phyloP scores from a whole-genome alignment of 2,888 invertebrate species.

The Auanema freiburgensis region DNA sequence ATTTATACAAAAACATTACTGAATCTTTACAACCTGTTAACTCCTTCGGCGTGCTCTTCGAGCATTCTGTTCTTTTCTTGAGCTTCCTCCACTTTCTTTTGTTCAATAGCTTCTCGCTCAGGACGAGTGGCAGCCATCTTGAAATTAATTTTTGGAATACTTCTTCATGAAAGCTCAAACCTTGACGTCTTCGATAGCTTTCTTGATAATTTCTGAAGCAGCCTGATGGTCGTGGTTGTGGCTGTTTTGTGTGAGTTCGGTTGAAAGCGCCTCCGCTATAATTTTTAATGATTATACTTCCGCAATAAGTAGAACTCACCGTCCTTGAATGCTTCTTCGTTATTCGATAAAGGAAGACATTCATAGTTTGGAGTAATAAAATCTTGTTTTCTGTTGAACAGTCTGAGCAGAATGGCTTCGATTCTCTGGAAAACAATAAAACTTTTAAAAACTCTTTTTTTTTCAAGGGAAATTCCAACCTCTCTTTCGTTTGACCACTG shows the following conservation, averaged over 20 bases:
- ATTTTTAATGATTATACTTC: too few relatives aligned
- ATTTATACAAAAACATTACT: neutral
- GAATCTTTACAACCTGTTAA: slow-evolving; percentile 21
- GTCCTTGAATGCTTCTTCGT: slow-evolving; percentile 18
- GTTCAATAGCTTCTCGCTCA: slow-evolving; percentile 17
- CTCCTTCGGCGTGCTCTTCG: slow-evolving; percentile 46
- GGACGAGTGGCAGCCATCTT: slow-evolving; percentile 19
- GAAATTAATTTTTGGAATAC: neutral
- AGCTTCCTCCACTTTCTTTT: slow-evolving; percentile 27
- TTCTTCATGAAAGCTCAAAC: slow-evolving; percentile 5
- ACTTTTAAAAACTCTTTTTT: too few relatives aligned
- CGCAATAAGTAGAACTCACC: too few relatives aligned
- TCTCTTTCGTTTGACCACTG: slow-evolving; percentile 78
- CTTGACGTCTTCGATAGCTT: slow-evolving; percentile 28
- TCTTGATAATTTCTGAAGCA: slow-evolving; percentile 24
- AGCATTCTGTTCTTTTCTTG: slow-evolving; percentile 38
- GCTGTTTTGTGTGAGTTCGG: slow-evolving; percentile 11
- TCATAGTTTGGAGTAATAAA: neutral
- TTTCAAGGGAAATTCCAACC: slow-evolving; percentile 67
- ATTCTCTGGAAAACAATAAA: slow-evolving; percentile 14
- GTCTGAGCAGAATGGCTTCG: slow-evolving; percentile 8
- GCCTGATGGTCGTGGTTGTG: slow-evolving; percentile 27
- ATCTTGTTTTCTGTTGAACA: slow-evolving; percentile 7
- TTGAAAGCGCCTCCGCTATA: slow-evolving; percentile 11
- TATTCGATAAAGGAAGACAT: neutral